Percentiles rank a stretch among this genome's conserved stretches.
phyloP scores from a whole-genome alignment of 2,113 vertebrate genomes.

The Pithys albifrons region DNA sequence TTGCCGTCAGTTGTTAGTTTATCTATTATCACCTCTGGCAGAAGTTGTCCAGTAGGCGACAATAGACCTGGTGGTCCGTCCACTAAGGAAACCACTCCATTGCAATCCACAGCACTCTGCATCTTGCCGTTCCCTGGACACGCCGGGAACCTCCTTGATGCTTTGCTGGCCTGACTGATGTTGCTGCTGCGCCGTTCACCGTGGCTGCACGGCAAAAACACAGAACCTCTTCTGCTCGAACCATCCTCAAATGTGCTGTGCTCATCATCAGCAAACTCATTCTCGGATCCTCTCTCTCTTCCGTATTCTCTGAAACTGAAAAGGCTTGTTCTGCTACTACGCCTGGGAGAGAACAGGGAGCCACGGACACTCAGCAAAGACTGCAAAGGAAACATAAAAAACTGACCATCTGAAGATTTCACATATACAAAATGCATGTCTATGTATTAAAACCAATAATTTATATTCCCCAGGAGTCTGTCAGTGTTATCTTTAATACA shows the following conservation, averaged over 20 bases:
- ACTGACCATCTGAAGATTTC: background rate
- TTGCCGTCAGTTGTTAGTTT: constrained; percentile 82
- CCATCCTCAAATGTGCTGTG: constrained; percentile 88
- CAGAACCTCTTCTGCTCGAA: constrained; percentile 83
- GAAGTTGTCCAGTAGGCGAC: constrained; percentile 81
- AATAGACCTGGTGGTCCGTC: constrained; percentile 80
- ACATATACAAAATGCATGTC: background rate
- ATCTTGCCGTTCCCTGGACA: constrained; percentile 82
- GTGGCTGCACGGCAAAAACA: constrained; percentile 80
- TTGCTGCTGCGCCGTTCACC: constrained; percentile 82
- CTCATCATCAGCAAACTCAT: constrained; percentile 93
- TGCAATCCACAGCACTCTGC: constrained; percentile 91
- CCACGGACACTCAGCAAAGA: constrained; percentile 90
- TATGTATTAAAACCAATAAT: background rate
- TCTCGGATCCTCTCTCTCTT: constrained; percentile 85
- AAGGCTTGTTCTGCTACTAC: constrained; percentile 88
- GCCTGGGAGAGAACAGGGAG: constrained; percentile 85
- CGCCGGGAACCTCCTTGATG: constrained; percentile 68
- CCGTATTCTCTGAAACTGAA: constrained; percentile 84
- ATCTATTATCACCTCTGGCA: constrained; percentile 91
- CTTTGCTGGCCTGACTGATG: constrained; percentile 83
- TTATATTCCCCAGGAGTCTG: background rate
- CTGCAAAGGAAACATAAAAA: constrained; percentile 76
- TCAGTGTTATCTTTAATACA: background rate
- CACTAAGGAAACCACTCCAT: constrained; percentile 88